A percentile compares a stretch with the other conserved stretches of the same genome.
Conservation (phyloP, 92 coral and sea anemone genomes). For the Parazoanthus darwini region DNA sequence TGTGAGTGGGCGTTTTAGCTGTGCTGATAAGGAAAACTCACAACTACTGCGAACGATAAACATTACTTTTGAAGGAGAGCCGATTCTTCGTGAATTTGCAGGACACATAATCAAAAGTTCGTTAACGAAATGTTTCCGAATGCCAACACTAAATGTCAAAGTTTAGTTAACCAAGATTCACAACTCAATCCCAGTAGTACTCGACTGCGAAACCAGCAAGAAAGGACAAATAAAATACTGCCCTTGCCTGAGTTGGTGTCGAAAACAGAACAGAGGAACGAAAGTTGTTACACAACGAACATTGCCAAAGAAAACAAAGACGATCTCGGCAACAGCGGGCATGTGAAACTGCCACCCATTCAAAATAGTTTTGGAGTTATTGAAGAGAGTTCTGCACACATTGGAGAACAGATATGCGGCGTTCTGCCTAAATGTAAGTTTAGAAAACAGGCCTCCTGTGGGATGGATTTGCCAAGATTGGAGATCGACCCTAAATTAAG, state of each 20-base stretch:
- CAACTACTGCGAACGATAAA: background rate
- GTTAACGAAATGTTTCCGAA: background rate
- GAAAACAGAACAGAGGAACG: background rate
- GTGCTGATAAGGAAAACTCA: background rate
- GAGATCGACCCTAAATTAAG: background rate
- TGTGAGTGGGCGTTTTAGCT: background rate
- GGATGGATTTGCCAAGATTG: background rate
- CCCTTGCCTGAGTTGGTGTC: constrained; percentile 8
- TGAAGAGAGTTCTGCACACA: background rate
- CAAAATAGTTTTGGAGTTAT: background rate
- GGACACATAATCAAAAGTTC: background rate
- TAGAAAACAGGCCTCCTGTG: background rate
- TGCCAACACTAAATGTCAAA: background rate
- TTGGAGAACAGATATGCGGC: background rate
- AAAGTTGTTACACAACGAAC: background rate
- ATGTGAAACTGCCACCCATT: constrained; percentile 11
- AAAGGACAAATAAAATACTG: background rate
- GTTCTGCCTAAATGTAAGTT: background rate
- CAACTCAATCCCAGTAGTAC: background rate
- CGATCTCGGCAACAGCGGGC: background rate
- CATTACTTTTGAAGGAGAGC: background rate
- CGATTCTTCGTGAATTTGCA: background rate
- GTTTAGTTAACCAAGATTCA: background rate
- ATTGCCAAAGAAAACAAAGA: background rate
- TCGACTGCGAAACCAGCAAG: background rate